Percentiles rank a stretch among this genome's conserved stretches.
These are phyloP conservation scores for Seriola aureovittata DNA, from an alignment of 2,113 vertebrate genomes.

Conservation along the genomic window DNA sequence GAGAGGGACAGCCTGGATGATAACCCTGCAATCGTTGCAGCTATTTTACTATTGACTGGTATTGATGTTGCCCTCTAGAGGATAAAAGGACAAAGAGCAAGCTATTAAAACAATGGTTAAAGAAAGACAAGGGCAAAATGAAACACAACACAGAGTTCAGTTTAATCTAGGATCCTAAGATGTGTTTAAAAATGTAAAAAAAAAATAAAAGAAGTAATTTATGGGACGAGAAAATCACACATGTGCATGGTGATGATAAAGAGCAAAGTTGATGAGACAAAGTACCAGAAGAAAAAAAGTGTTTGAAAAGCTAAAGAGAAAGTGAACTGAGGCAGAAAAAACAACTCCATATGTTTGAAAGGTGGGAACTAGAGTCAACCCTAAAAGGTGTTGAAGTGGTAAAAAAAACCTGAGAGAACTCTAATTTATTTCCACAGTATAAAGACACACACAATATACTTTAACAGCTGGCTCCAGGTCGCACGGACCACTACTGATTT, in stretches of 20 bases:
- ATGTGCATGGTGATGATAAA: conserved; percentile 4
- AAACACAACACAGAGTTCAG: neutral
- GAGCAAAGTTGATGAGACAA: neutral
- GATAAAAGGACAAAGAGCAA: neutral
- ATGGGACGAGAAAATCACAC: neutral
- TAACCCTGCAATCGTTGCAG: conserved; percentile 8
- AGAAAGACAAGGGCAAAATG: neutral
- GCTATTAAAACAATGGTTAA: neutral
- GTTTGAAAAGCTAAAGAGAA: neutral
- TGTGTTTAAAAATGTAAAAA: neutral
- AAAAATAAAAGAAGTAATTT: neutral
- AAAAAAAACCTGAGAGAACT: neutral
- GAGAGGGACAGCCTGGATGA: neutral
- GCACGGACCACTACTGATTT: conserved; percentile 40
- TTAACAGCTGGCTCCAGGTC: conserved; percentile 50
- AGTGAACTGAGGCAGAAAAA: conserved; percentile 16
- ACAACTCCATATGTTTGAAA: conserved; percentile 28
- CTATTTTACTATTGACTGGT: neutral
- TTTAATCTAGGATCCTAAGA: neutral
- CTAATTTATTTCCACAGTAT: conserved; percentile 32
- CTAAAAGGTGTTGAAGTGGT: conserved; percentile 29
- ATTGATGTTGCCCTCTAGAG: conserved; percentile 7
- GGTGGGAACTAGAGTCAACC: conserved; percentile 23
- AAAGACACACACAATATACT: conserved; percentile 47
- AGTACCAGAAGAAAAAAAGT: neutral